phyloP scores from a whole-genome alignment of 2,888 invertebrate genomes.

The Cephus rjabovi region DNA sequence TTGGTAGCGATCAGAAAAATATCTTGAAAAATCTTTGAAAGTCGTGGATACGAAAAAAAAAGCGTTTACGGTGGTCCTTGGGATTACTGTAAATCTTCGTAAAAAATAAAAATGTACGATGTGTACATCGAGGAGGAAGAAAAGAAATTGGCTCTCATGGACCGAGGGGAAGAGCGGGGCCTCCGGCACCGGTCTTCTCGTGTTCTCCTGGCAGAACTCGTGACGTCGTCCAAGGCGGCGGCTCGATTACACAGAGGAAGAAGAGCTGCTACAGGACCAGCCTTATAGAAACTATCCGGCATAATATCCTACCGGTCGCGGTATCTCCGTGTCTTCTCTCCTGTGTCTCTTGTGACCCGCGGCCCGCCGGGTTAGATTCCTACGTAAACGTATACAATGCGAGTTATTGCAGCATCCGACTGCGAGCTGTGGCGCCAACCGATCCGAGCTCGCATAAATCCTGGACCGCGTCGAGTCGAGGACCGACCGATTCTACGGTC shows the following conservation, averaged over 20 bases:
- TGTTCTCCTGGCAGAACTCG: conserved; percentile 21
- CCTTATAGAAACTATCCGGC: conserved; percentile 38
- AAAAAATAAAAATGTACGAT: neutral
- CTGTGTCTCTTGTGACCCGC: conserved; percentile 59
- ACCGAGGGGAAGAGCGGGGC: neutral
- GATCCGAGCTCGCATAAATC: conserved; percentile 60
- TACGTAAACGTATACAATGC: conserved; percentile 63
- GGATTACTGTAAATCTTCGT: conserved; percentile 6
- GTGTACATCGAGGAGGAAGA: neutral
- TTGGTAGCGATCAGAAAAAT: neutral
- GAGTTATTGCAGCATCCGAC: conserved; percentile 62
- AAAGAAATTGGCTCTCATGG: neutral
- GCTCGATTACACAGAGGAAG: conserved; percentile 46
- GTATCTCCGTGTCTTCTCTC: conserved; percentile 36
- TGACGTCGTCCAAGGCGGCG: conserved; percentile 30
- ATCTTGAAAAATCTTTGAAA: neutral
- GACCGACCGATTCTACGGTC: neutral
- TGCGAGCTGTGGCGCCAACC: conserved; percentile 53
- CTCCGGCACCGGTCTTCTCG: conserved; percentile 13
- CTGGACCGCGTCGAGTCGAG: conserved; percentile 22
- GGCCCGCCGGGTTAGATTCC: conserved; percentile 64
- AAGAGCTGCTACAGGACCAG: conserved; percentile 21
- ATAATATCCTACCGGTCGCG: conserved; percentile 38
- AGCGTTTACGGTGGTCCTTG: neutral
- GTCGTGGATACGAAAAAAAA: neutral